Base-by-base conservation (phyloP, 2,888 invertebrate species). In the Tiphia femorata region DNA sequence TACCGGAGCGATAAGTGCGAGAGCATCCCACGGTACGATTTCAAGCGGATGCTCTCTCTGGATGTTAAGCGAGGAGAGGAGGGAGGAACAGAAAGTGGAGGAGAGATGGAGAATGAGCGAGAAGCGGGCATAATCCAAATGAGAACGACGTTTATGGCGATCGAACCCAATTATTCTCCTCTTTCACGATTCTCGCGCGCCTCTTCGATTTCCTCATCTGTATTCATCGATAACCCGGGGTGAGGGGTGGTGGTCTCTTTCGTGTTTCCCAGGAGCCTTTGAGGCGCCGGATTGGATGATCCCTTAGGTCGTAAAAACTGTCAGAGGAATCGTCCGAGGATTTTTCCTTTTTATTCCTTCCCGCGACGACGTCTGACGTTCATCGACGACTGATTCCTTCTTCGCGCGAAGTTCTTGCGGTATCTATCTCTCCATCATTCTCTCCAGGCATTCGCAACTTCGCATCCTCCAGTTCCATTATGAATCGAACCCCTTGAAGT, bases 51-150 rank as follows among this genome's bases (percentile, higher is more conserved):
- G 16, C 16, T 20, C 8, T 10, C 14, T 3, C 5, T n/a, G 7
- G 16, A 56, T 41, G 10, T 12, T 23, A 14, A 16, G 8, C 3
- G 8, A 41, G 23, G 10, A 25, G 8, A 41, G 6, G 23, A 2
- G 19, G 6, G 40, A 7, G 37, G 17, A 3, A 10, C 7, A 38
- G 17, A 17, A 4, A 17, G 38, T 2, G 38, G 5, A 43, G 12
- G 37, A 38, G 23, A 10, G 38, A 4, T 16, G 21, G 19, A 14
- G 2, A 1, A 29, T 43, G 50, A n/a, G 43, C 38, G 23, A 50
- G 19, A 12, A 50, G 27, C 20, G 10, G 23, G 53, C 46, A 46
- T n/a, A 51, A 51, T 3, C 33, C 46, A 56, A 56, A 46, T 46
- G 52, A 27, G 14, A 56, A 52, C 46, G 7, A 43, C 30, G 20